Conservation (phyloP, 2,113 vertebrate species). For the Cynocephalus volans region DNA sequence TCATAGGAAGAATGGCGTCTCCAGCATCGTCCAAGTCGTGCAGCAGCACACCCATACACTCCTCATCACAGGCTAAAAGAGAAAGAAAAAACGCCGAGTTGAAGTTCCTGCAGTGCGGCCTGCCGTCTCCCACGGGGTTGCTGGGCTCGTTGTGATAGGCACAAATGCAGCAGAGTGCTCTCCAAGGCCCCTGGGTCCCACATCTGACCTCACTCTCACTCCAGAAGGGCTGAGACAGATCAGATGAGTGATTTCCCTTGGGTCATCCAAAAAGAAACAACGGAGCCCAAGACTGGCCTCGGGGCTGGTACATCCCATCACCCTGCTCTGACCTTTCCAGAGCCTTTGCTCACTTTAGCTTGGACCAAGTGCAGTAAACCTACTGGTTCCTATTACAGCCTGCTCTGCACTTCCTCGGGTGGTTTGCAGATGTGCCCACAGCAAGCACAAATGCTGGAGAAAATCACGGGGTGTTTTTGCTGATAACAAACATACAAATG, state of each 20-base stretch:
- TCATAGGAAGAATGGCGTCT: slow-evolving; percentile 88
- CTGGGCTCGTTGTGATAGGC: fast-evolving
- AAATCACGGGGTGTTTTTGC: neutral
- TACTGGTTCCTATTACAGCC: neutral
- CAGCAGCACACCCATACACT: slow-evolving; percentile 92
- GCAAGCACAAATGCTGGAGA: neutral
- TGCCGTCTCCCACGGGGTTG: neutral
- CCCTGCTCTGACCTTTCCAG: fast-evolving
- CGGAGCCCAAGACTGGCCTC: neutral
- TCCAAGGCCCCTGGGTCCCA: neutral
- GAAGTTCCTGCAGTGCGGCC: neutral
- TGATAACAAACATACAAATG: neutral
- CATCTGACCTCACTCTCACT: no score
- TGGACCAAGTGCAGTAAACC: neutral
- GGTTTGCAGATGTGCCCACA: neutral
- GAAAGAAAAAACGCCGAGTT: neutral
- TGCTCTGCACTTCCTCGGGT: neutral
- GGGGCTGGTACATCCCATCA: neutral
- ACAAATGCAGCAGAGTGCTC: fast-evolving
- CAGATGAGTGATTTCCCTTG: neutral
- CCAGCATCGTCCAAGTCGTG: slow-evolving; percentile 89
- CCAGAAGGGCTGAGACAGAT: fast-evolving
- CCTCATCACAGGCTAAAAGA: slow-evolving; percentile 93
- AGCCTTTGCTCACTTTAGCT: no score
- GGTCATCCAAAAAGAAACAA: neutral